Conservation (phyloP, 1,140 invertebrate genomes). For the Drosophila leontia region DNA sequence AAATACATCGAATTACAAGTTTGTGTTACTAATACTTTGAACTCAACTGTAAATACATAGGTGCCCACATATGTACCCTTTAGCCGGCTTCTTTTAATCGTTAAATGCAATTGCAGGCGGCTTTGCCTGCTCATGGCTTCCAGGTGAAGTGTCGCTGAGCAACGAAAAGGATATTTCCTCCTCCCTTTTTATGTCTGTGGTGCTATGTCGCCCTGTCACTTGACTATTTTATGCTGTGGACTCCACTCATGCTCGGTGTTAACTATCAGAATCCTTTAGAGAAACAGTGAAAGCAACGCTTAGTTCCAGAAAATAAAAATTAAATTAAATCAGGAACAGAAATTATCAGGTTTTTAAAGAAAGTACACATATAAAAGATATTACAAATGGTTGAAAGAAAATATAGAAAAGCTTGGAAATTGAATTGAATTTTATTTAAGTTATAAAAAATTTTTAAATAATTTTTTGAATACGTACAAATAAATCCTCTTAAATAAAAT, state of each 20-base stretch:
- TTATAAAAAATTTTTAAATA: no score
- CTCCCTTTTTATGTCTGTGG: neutral
- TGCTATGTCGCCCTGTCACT: conserved; percentile 20
- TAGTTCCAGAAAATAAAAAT: neutral
- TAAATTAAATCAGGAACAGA: no score
- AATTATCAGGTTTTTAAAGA: no score
- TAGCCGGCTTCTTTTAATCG: conserved; percentile 57
- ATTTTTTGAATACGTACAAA: no score
- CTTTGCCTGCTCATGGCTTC: conserved; percentile 23
- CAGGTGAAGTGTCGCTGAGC: conserved; percentile 28
- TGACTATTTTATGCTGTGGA: conserved; percentile 42
- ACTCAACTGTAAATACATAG: neutral
- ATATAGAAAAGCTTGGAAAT: no score
- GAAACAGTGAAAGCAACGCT: conserved; percentile 7
- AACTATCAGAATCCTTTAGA: conserved; percentile 14
- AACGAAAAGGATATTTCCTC: conserved; percentile 24
- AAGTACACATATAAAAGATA: no score
- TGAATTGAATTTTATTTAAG: no score
- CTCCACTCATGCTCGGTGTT: conserved; percentile 25
- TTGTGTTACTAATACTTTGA: neutral
- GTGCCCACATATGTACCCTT: neutral
- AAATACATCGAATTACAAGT: neutral
- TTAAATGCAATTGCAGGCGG: conserved; percentile 72
- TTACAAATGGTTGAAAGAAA: no score
- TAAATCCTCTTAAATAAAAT: no score